Conservation (phyloP, 2,113 vertebrate genomes). For the Corythornis vintsioides region DNA sequence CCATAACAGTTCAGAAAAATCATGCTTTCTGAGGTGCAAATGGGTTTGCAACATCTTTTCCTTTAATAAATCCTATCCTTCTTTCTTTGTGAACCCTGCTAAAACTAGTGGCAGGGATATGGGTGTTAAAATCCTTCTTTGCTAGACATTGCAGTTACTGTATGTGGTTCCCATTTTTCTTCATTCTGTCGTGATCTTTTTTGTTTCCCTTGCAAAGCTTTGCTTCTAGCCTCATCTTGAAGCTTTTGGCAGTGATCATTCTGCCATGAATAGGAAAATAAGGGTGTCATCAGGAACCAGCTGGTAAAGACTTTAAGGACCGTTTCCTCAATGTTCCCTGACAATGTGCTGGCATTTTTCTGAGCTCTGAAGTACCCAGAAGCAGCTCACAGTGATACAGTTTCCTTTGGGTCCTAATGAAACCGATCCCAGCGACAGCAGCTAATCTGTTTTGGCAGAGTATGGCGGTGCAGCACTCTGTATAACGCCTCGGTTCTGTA, state of each 20-base stretch:
- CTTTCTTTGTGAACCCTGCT: not conserved
- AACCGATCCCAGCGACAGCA: not conserved
- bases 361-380: not conserved
- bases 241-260: not conserved
- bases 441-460: constrained; percentile 5
- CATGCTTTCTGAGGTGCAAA: not conserved
- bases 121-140: not conserved
- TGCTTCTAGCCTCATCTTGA: not conserved
- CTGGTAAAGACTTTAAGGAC: not conserved
- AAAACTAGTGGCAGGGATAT: not conserved
- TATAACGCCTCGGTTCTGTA: not conserved
- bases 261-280: not conserved
- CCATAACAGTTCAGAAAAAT: not conserved
- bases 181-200: not conserved
- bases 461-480: not conserved
- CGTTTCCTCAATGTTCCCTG: not conserved
- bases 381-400: not conserved
- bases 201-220: not conserved
- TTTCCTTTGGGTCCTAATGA: constrained; percentile 9
- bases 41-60: not conserved
- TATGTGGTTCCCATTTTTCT: not conserved
- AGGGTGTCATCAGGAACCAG: not conserved
- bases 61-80: not conserved
- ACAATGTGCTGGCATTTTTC: not conserved
- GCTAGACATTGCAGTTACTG: not conserved